These are phyloP conservation scores for Oligia latruncula DNA, from an alignment of 2,888 invertebrate species.

Conservation along the genomic window DNA sequence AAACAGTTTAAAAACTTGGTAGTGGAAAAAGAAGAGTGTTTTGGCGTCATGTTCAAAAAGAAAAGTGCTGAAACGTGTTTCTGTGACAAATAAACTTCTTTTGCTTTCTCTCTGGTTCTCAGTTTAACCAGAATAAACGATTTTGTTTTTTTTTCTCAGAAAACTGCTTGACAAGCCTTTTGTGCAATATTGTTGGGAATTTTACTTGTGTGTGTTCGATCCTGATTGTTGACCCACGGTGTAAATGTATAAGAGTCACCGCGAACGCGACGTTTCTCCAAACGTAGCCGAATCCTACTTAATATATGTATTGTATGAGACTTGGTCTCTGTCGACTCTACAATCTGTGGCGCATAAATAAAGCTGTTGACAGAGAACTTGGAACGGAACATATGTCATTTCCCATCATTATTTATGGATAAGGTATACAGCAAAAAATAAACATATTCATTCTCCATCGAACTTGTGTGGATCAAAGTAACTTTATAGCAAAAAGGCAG, in stretches of 20 bases:
- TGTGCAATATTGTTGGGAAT: neutral
- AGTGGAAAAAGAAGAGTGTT: neutral
- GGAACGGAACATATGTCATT: constrained; percentile 2
- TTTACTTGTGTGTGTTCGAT: neutral
- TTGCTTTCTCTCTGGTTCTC: neutral
- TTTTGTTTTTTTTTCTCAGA: no score
- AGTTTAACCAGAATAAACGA: neutral
- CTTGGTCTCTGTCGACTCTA: neutral
- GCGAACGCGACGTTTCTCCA: neutral
- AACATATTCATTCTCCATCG: neutral
- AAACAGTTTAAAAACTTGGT: neutral
- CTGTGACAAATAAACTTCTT: neutral
- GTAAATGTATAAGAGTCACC: neutral
- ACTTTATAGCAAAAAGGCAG: neutral
- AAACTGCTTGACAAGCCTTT: neutral
- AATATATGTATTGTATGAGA: neutral
- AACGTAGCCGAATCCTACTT: no score
- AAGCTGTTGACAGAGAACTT: neutral
- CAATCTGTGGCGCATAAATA: constrained; percentile 1
- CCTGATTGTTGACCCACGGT: neutral
- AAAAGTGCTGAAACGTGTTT: neutral
- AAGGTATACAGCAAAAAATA: neutral
- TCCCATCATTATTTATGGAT: neutral
- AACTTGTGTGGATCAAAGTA: neutral
- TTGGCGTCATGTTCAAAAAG: neutral